Base-by-base conservation (phyloP, 2,888 invertebrate species). In the Ectobius pallidus region DNA sequence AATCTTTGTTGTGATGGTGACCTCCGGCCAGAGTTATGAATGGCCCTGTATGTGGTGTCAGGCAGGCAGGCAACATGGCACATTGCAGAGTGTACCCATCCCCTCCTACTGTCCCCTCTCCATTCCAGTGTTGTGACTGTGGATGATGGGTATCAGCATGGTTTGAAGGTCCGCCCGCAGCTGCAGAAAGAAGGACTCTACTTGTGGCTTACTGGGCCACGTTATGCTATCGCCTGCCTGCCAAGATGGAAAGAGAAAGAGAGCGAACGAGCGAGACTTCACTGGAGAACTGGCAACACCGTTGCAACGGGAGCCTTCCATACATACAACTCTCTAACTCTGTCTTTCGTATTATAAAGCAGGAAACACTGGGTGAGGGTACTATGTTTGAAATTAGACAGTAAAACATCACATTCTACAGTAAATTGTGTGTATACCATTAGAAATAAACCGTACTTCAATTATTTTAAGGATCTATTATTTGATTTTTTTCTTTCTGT, bases 151-250 rank as follows among this genome's bases (percentile, higher is more conserved):
- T 22, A 20, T 18, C 20, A 20, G 18, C 6, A 20, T 46, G 46
- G 46, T 46, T 46, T 46, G 52, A 25, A 25, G 52, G 52, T 25
- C 52, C 52, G 52, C 52, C 25, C 14, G 52, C 52, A 52, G 52
- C 52, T 52, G 58, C 58, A 9, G 46, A n/a, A 46, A 46, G 18
- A 52, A 0, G 25, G 25, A 34, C 4, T 14, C 30, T 27, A 32
- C 65, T 39, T 39, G 65, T 65, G 65, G 65, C 65, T 65, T 65
- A 65, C 65, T 65, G 65, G 65, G 65, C 14, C 65, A 44, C 65
- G 42, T 3, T 14, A n/a, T 32, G 58, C 9, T 16, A 39, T 39
- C 39, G 39, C 39, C 39, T 39, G n/a, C n/a, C n/a, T 39, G 39
- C 46, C 46, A 46, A 46, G 46, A 46, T n/a, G 16, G 58, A 58